Evolutionary conservation across 2,888 invertebrate species (phyloP).

Genomic region (Drymonia ruficornis): DNA sequence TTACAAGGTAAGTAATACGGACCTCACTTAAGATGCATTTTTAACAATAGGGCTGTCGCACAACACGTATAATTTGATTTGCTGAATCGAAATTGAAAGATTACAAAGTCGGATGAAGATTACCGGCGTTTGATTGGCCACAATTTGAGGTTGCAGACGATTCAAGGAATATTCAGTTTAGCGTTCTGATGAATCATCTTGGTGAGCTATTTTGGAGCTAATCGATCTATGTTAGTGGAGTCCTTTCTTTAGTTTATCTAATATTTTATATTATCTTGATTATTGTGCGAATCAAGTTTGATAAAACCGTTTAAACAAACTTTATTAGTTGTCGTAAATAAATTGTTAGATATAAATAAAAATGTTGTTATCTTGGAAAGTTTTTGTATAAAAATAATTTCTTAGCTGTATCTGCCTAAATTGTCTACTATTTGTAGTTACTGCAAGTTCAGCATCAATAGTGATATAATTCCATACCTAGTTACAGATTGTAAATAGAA

Average conservation of each 20-base stretch:
- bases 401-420: no score
- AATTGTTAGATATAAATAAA: no score
- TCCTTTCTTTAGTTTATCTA: neutral
- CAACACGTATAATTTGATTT: slow-evolving; percentile 59
- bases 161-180: slow-evolving; percentile 47
- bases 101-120: slow-evolving; percentile 59
- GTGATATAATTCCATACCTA: no score
- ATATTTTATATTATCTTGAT: no score
- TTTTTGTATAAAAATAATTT: no score
- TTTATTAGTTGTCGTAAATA: no score
- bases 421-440: no score
- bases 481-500: no score
- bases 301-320: no score
- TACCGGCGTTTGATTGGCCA: slow-evolving; percentile 44
- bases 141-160: slow-evolving; percentile 34
- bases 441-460: no score
- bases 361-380: no score
- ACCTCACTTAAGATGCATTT: slow-evolving; percentile 64
- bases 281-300: no score
- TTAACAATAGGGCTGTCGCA: slow-evolving; percentile 64
- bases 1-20: slow-evolving; percentile 58
- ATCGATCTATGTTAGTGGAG: neutral
- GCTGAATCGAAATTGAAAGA: slow-evolving; percentile 65
- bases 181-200: slow-evolving; percentile 45
- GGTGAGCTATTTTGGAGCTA: slow-evolving; percentile 24